Evolutionary conservation across 2,113 vertebrate species (phyloP), one percentile per base, ranked within the genome.

Genomic region (Esox niger): DNA sequence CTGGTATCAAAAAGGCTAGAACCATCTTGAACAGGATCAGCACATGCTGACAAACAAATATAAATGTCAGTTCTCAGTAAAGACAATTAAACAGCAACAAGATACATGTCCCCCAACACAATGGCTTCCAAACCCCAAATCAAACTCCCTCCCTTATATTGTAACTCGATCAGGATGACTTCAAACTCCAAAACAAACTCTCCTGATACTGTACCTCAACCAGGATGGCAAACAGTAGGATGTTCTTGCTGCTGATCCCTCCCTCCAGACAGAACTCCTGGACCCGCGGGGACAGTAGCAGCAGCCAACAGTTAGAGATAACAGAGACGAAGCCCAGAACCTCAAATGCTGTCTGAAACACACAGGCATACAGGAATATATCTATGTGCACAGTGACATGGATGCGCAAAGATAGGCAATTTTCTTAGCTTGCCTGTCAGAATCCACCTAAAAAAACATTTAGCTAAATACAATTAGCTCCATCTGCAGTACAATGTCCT

Each of bases 261-360:
- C 76, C 76, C 20, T 89, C 88, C 63, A 79, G 74, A 43, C 79
- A 77, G 57, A 83, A 35, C 20, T 58, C 35, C 49, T 78, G 84
- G n/a, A 92, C 65, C 35, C 47, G 82, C 25, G 91, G 90, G 0
- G 91, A 93, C 69, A 94, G 85, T 64, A 90, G 76, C 79, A 94
- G 76, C 70, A 94, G 74, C 89, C 91, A 93, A 78, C 91, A 93
- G 88, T 94, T 94, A 30, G 93, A 90, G 25, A 93, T 85, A 1
- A 94, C 90, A 0, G 93, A 92, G 61, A 91, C 71, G 2, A 89
- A 92, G 20, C 91, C 91, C 71, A 94, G 67, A 29, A 90, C 66
- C 84, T 94, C 91, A 56, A 94, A 93, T 0, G 93, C 93, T 0
- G 70, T 54, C 92, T 94, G 82, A 60, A 31, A 67, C 5, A 43